These are phyloP conservation scores for Mico argentatus DNA, from an alignment of 2,797 vertebrate genomes.

Conservation along the genomic window DNA sequence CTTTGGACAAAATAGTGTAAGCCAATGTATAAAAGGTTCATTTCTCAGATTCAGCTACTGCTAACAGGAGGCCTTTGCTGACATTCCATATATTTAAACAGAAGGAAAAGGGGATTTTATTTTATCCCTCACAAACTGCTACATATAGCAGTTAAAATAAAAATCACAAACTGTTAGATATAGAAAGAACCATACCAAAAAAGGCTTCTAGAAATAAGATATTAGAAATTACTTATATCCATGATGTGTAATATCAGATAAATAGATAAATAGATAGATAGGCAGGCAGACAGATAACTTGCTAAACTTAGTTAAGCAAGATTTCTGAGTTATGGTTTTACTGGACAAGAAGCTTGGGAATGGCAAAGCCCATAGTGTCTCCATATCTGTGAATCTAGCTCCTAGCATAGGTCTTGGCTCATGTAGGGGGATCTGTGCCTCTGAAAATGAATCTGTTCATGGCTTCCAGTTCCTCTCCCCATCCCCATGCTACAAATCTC, in stretches of 20 bases:
- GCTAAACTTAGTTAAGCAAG: background rate
- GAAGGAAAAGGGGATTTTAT: background rate
- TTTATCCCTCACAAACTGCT: background rate
- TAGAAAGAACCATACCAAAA: background rate
- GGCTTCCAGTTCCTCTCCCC: background rate
- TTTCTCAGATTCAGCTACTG: background rate
- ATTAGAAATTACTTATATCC: background rate
- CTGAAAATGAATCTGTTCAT: background rate
- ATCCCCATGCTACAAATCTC: background rate
- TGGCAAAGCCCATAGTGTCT: background rate
- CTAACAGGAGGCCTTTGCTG: background rate
- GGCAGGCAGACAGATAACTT: background rate
- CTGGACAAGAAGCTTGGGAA: background rate
- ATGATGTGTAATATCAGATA: background rate
- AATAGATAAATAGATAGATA: background rate
- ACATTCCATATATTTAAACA: background rate
- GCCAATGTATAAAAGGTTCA: background rate
- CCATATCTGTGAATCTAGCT: background rate
- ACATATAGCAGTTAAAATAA: background rate
- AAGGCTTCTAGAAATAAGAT: background rate
- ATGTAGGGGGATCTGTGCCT: background rate
- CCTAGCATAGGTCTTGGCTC: background rate
- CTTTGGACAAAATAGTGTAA: background rate
- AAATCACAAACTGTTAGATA: background rate
- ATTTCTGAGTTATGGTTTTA: background rate